phyloP scores from a whole-genome alignment of 35 echinoderm and acorn worm genomes.

The Apostichopus californicus region DNA sequence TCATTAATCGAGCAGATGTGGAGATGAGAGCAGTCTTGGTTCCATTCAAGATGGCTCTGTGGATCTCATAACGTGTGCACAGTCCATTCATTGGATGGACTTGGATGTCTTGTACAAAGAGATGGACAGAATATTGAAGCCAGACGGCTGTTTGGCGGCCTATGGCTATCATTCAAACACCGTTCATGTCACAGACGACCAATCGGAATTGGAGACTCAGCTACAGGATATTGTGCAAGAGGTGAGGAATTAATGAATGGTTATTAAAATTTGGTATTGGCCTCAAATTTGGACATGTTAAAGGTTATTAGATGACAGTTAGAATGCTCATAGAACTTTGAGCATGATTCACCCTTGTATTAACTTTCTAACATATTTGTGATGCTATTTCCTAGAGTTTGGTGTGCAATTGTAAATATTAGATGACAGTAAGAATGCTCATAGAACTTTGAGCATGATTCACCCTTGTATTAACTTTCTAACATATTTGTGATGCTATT shows the following conservation, averaged over 20 bases:
- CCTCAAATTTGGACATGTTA: too few relatives aligned
- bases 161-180: constrained; percentile 23
- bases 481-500: too few relatives aligned
- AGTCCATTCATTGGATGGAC: constrained; percentile 51
- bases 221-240: constrained; percentile 1
- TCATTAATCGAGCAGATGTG: constrained; percentile 17
- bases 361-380: too few relatives aligned
- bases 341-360: too few relatives aligned
- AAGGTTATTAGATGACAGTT: too few relatives aligned
- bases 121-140: constrained; percentile 31
- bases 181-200: neutral
- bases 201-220: neutral
- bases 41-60: constrained; percentile 2
- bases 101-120: constrained; percentile 21
- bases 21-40: constrained; percentile 18
- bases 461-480: too few relatives aligned
- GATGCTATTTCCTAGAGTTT: too few relatives aligned
- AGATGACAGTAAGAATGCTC: too few relatives aligned
- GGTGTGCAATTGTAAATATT: too few relatives aligned
- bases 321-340: too few relatives aligned
- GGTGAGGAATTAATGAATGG: neutral
- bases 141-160: constrained; percentile 32
- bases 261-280: neutral
- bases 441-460: too few relatives aligned
- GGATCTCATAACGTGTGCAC: constrained; percentile 24